These are phyloP conservation scores for Okamejei kenojei DNA, from an alignment of 2,797 vertebrate species.

Conservation along the genomic window DNA sequence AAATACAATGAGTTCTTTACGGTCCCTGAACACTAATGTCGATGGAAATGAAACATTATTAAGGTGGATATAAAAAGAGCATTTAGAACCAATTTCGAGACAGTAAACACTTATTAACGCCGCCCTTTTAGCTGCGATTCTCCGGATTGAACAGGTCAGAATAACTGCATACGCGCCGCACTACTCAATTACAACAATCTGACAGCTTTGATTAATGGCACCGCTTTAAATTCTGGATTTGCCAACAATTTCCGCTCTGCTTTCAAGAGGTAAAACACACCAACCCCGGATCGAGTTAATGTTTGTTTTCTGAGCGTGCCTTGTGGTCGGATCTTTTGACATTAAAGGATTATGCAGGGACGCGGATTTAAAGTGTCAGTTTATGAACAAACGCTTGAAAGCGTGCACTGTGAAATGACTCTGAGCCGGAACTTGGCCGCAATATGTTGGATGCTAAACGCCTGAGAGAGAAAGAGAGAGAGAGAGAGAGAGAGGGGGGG, in stretches of 20 bases:
- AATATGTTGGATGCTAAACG: background rate
- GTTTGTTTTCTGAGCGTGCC: slow-evolving; percentile 29
- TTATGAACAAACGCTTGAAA: slow-evolving; percentile 10
- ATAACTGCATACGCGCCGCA: no score
- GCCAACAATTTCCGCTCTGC: background rate
- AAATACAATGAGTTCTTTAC: no score
- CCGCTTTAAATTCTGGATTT: slow-evolving; percentile 2
- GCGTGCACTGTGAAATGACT: background rate
- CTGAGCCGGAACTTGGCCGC: background rate
- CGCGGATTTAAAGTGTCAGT: background rate
- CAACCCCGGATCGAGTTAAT: background rate
- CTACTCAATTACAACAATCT: background rate
- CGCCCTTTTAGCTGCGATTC: background rate
- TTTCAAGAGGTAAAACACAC: slow-evolving; percentile 11
- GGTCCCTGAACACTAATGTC: background rate
- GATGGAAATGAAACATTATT: background rate
- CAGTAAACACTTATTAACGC: background rate
- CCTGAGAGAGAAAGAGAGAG: no score
- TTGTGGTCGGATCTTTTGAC: slow-evolving; percentile 4
- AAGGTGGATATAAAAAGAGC: background rate
- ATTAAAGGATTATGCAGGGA: background rate
- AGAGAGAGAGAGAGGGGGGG: no score
- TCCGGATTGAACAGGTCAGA: background rate
- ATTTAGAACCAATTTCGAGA: background rate
- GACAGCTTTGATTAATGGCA: slow-evolving; percentile 36